Percentiles rank a stretch among this genome's conserved stretches.
Evolutionary conservation across 2,113 vertebrate species (phyloP).

Genomic region (Bubalus kerabau): DNA sequence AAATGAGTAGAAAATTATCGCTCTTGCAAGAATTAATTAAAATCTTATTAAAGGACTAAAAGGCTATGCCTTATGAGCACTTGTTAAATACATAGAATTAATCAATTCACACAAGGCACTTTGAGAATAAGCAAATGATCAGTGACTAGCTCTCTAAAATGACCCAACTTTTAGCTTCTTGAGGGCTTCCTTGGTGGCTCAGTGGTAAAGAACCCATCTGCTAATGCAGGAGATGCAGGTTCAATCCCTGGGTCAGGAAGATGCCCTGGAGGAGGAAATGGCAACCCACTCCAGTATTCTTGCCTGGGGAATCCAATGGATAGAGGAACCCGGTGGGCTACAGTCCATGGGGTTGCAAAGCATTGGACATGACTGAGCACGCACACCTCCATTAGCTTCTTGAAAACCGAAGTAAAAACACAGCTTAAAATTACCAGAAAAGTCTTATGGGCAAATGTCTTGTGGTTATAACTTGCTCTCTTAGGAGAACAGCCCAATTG

Average conservation of each 20-base stretch:
- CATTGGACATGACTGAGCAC: not conserved
- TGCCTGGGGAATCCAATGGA: not conserved
- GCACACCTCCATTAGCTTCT: not conserved
- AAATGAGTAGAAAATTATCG: conserved; percentile 59
- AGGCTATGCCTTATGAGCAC: not conserved
- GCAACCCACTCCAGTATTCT: not conserved
- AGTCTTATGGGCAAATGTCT: not conserved
- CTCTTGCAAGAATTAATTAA: conserved; percentile 51
- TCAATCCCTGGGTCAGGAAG: not conserved
- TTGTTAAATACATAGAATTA: not conserved
- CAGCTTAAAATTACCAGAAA: not conserved
- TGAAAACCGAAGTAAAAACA: not conserved
- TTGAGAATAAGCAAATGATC: not conserved
- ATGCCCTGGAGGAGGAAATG: not conserved
- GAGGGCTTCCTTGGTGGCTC: not conserved
- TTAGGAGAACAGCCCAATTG: not conserved
- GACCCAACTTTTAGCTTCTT: not conserved
- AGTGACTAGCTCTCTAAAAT: not conserved
- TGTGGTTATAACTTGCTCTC: not conserved
- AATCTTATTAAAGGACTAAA: not conserved
- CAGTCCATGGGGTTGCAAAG: not conserved
- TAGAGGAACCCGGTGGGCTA: not conserved
- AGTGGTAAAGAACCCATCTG: not conserved
- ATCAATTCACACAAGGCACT: not conserved
- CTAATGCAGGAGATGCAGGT: not conserved